Evolutionary conservation across 2,113 vertebrate genomes (phyloP).

Genomic region (Carassius auratus): DNA sequence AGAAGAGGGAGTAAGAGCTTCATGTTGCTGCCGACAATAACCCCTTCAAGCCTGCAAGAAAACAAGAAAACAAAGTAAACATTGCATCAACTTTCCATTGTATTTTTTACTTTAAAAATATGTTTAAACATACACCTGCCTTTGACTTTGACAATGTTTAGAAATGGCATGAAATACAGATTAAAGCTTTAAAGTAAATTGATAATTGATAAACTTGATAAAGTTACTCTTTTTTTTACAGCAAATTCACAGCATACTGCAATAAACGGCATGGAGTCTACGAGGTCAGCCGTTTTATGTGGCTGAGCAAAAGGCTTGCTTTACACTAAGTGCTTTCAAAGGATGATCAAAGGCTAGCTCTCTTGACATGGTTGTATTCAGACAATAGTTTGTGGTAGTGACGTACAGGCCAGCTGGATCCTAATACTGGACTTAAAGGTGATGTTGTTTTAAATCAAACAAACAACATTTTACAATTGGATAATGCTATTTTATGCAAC

Average conservation of each 20-base stretch:
- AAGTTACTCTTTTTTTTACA: not conserved
- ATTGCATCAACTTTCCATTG: slow-evolving; percentile 8
- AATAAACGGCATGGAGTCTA: not conserved
- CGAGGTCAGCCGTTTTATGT: slow-evolving; percentile 42
- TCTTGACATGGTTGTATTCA: slow-evolving; percentile 55
- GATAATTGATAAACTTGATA: not conserved
- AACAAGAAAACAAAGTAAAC: slow-evolving; percentile 7
- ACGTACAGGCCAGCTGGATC: slow-evolving; percentile 39
- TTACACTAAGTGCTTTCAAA: slow-evolving; percentile 48
- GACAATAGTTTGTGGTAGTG: slow-evolving; percentile 56
- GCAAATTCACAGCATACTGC: not conserved
- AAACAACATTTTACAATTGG: too few species aligned
- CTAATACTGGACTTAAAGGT: slow-evolving; percentile 20
- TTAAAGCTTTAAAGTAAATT: not conserved
- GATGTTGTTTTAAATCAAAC: not conserved
- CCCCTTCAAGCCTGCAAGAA: slow-evolving; percentile 61
- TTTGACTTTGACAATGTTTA: not conserved
- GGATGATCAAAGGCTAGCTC: slow-evolving; percentile 58
- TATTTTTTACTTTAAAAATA: too few species aligned
- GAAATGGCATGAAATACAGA: not conserved
- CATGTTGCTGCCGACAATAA: slow-evolving; percentile 66
- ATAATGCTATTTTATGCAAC: not conserved
- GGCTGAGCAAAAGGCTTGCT: slow-evolving; percentile 48
- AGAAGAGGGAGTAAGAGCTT: slow-evolving; percentile 64
- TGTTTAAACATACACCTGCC: not conserved